Evolutionary conservation across 1,140 invertebrate genomes (phyloP).

Genomic region (Musca domestica): DNA sequence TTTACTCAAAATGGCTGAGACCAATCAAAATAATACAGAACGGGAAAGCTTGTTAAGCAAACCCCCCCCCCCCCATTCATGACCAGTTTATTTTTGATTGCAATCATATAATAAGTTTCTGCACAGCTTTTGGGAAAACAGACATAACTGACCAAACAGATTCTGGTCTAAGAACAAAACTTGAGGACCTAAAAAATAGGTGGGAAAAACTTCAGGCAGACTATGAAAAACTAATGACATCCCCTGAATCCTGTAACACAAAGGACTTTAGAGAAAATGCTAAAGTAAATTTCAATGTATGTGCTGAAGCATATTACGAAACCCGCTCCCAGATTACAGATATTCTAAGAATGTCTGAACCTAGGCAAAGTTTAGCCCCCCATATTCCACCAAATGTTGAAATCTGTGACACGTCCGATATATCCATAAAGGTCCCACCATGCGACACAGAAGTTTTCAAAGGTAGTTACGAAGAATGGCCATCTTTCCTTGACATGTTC

Average conservation of each 20-base stretch:
- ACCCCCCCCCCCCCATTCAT: neutral
- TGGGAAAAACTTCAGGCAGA: neutral
- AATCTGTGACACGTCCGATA: neutral
- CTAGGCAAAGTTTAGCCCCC: neutral
- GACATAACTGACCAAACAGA: neutral
- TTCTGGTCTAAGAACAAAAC: neutral
- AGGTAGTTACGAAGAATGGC: constrained; percentile 13
- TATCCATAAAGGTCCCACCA: constrained; percentile 10
- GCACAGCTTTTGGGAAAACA: neutral
- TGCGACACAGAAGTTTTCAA: constrained; percentile 23
- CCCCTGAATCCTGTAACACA: neutral
- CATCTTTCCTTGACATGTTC: constrained; percentile 1
- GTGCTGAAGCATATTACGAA: neutral
- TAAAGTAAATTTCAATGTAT: neutral
- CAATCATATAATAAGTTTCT: neutral
- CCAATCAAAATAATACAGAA: too few species aligned
- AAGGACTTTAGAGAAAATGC: constrained; percentile 1
- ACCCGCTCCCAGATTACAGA: neutral
- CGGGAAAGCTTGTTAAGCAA: too few species aligned
- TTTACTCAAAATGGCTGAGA: neutral
- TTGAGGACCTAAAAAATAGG: too few species aligned
- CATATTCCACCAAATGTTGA: too few species aligned
- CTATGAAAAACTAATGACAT: neutral
- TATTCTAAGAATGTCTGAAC: neutral
- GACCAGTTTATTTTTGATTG: neutral